phyloP scores from a whole-genome alignment of 2,888 invertebrate genomes.

The Endotricha flammealis region DNA sequence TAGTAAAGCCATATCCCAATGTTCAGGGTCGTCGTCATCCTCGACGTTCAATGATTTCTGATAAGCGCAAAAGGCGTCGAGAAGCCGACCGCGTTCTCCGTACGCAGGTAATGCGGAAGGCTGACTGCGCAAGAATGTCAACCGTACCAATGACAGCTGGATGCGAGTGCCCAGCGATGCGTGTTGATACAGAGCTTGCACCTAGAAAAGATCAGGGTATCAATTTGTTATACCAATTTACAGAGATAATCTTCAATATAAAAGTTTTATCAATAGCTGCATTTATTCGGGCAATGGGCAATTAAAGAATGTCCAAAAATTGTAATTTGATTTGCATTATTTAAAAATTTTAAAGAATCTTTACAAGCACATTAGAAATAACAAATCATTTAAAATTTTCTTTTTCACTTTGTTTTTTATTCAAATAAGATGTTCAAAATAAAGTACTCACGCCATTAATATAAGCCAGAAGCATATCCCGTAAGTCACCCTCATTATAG shows the following conservation, averaged over 20 bases:
- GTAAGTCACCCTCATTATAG: conserved; percentile 80
- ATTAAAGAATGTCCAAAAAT: too few species aligned
- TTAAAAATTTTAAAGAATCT: too few species aligned
- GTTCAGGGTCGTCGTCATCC: conserved; percentile 82
- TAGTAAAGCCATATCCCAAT: conserved; percentile 89
- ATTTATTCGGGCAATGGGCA: too few species aligned
- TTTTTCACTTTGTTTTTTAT: too few species aligned
- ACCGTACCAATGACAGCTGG: conserved; percentile 82
- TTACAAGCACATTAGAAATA: too few species aligned
- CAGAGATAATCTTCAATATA: too few species aligned
- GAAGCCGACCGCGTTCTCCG: conserved; percentile 80
- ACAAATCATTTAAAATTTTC: too few species aligned
- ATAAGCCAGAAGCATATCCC: conserved; percentile 87
- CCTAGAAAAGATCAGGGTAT: conserved; percentile 72
- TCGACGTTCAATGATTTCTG: conserved; percentile 81
- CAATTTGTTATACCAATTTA: too few species aligned
- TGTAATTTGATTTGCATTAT: too few species aligned
- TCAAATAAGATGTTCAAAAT: too few species aligned
- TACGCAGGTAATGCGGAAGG: conserved; percentile 80
- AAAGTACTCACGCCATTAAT: conserved; percentile 83
- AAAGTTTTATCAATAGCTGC: too few species aligned
- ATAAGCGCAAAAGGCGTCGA: conserved; percentile 87
- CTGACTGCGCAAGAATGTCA: conserved; percentile 84
- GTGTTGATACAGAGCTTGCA: conserved; percentile 89
- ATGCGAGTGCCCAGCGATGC: conserved; percentile 82